Conservation (phyloP, 2,113 vertebrate species). For the Leiothrix lutea region DNA sequence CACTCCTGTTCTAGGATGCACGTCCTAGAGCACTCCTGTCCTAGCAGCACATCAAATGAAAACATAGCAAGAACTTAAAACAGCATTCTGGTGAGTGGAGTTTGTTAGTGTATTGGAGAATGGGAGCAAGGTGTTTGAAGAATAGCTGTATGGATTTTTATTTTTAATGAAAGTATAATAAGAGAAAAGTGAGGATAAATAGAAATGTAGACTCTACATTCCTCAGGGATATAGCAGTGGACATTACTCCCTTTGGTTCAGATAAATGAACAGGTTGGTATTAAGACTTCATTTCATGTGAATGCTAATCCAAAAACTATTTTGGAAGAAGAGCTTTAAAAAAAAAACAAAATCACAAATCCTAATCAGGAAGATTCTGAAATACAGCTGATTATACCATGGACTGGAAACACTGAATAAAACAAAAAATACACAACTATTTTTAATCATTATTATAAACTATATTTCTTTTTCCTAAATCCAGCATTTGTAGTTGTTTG, state of each 20-base stretch:
- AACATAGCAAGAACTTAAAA: not conserved
- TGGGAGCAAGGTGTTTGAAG: not conserved
- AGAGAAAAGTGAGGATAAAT: not conserved
- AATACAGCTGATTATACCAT: not conserved
- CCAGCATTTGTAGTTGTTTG: not conserved
- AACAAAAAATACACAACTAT: not conserved
- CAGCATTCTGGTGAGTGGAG: not conserved
- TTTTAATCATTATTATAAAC: conserved; percentile 6
- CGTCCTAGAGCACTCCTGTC: not conserved
- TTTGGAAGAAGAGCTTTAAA: conserved; percentile 6
- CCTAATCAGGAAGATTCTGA: not conserved
- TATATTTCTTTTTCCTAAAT: not conserved
- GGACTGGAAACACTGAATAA: not conserved
- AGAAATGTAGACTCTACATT: not conserved
- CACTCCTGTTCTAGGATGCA: not conserved
- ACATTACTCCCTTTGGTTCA: not conserved
- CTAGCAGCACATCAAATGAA: not conserved
- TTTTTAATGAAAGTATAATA: not conserved
- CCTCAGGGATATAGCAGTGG: not conserved
- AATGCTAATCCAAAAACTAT: conserved; percentile 24
- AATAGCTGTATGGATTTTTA: not conserved
- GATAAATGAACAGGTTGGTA: not conserved
- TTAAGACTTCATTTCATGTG: conserved; percentile 23
- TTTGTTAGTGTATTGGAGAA: not conserved
- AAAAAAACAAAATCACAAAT: not conserved